Evolutionary conservation across 2,797 vertebrate species (phyloP).

Genomic region (Gymnoscopelus braueri): DNA sequence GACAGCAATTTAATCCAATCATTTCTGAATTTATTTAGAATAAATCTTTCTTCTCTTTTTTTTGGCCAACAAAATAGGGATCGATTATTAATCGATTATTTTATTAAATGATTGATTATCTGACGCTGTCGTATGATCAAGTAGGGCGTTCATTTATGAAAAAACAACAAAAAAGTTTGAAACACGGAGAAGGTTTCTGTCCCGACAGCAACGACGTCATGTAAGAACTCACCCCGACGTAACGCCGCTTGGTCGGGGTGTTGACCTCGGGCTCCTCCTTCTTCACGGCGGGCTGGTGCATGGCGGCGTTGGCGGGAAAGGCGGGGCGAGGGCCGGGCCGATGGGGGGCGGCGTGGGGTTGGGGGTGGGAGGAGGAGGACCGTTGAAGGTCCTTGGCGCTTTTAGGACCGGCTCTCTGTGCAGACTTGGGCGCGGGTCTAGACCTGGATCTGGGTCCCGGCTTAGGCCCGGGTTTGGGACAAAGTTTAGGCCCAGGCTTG

Average conservation of each 20-base stretch:
- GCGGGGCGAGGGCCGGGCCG: slow-evolving; percentile 41
- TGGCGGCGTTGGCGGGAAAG: slow-evolving; percentile 34
- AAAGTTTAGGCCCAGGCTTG: slow-evolving; percentile 70
- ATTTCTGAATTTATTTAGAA: no score
- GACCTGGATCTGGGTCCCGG: slow-evolving; percentile 45
- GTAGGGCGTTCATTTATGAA: no score
- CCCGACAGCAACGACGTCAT: no score
- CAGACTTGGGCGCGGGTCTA: slow-evolving; percentile 19
- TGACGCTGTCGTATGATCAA: no score
- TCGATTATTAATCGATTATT: no score
- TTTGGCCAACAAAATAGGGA: no score
- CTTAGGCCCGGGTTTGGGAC: slow-evolving; percentile 74
- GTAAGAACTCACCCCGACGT: slow-evolving; percentile 70
- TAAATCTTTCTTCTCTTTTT: no score
- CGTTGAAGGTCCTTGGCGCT: slow-evolving; percentile 37
- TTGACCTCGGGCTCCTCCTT: slow-evolving; percentile 48
- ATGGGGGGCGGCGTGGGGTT: slow-evolving; percentile 52
- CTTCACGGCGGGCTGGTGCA: no score
- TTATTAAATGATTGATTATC: no score
- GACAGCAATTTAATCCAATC: no score
- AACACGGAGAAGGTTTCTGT: no score
- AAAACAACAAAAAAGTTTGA: no score
- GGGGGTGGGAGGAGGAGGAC: slow-evolving; percentile 48
- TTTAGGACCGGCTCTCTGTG: slow-evolving; percentile 75
- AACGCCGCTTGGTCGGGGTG: slow-evolving; percentile 60